Conservation (phyloP, 2,113 vertebrate genomes). For the Alexandromys fortis region DNA sequence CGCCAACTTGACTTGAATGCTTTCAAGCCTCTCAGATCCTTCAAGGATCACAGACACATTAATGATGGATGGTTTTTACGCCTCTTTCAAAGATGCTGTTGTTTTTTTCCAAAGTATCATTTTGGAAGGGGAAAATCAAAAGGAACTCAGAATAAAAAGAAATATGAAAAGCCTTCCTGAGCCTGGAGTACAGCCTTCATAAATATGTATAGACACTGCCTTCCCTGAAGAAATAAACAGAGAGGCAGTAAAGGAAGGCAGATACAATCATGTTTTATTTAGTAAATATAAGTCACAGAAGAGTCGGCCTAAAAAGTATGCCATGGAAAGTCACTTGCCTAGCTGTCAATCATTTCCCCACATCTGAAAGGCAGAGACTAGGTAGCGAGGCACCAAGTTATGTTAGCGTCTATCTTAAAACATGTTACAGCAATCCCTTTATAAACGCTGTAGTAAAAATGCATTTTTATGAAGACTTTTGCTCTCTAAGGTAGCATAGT, state of each 20-base stretch:
- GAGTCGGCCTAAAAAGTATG: neutral
- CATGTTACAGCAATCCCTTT: neutral
- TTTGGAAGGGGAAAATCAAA: constrained; percentile 16
- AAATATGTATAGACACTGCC: neutral
- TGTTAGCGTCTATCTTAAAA: constrained; percentile 23
- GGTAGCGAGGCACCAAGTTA: neutral
- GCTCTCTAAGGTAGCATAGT: neutral
- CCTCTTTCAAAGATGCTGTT: constrained; percentile 34
- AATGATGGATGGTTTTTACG: neutral
- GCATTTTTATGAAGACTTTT: constrained; percentile 11
- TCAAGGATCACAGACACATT: neutral
- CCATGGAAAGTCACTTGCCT: constrained; percentile 27
- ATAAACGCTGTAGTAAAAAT: constrained; percentile 16
- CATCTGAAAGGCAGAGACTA: constrained; percentile 7
- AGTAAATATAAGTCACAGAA: constrained; percentile 32
- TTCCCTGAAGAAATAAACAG: neutral
- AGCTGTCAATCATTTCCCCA: constrained; percentile 1
- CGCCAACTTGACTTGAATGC: neutral
- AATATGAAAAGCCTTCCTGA: neutral
- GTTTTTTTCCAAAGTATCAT: neutral
- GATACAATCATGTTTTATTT: constrained; percentile 19
- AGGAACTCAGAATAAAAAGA: constrained; percentile 9
- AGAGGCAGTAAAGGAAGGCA: neutral
- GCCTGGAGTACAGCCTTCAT: neutral
- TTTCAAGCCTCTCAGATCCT: neutral